These are phyloP conservation scores for Tylochromis polylepis DNA, from an alignment of 2,113 vertebrate genomes.

Conservation along the genomic window DNA sequence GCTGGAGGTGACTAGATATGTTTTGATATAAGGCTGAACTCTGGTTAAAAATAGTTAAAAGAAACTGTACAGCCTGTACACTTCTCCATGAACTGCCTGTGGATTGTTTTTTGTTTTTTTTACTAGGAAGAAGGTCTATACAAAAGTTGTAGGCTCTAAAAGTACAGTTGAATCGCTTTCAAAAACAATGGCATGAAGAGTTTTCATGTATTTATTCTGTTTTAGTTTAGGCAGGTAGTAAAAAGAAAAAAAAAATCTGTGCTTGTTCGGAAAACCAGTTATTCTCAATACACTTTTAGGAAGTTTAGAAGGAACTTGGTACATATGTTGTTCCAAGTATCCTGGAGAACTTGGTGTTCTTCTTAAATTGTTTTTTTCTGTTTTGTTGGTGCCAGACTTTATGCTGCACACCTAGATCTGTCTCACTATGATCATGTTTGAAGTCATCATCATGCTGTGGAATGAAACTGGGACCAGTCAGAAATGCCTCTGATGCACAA, in stretches of 20 bases:
- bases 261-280: background rate
- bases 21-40: background rate
- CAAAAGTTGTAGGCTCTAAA: background rate
- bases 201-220: background rate
- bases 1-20: background rate
- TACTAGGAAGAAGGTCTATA: background rate
- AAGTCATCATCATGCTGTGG: background rate
- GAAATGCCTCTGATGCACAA: background rate
- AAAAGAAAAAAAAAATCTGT: background rate
- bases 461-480: background rate
- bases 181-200: background rate
- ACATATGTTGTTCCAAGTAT: background rate
- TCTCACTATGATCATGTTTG: background rate
- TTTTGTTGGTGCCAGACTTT: background rate
- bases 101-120: background rate
- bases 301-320: background rate
- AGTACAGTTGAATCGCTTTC: background rate
- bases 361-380: fast-evolving
- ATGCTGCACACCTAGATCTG: background rate
- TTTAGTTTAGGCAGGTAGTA: background rate
- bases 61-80: background rate
- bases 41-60: background rate
- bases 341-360: background rate
- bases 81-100: background rate
- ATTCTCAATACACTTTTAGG: background rate